A percentile compares a stretch with the other conserved stretches of the same genome.
Evolutionary conservation across 2,888 invertebrate genomes (phyloP).

Genomic region (Caenorhabditis sulstoni): DNA sequence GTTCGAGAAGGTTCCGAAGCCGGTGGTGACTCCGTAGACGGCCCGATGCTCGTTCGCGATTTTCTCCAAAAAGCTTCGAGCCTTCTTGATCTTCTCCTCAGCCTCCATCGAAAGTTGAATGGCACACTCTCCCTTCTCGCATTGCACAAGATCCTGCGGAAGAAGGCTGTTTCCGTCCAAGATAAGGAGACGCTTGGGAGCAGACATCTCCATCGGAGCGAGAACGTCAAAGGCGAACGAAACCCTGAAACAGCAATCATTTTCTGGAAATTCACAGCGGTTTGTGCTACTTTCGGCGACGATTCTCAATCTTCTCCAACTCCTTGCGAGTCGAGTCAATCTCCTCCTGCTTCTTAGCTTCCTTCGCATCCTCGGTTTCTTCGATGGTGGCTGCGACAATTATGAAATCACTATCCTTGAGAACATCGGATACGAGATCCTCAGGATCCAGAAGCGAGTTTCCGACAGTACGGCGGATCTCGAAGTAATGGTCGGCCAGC

Average conservation of each 20-base stretch:
- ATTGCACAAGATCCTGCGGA: slow-evolving; percentile 83
- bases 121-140: slow-evolving; percentile 84
- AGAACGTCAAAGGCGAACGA: slow-evolving; percentile 54
- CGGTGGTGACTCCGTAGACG: slow-evolving; percentile 85
- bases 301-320: slow-evolving; percentile 44
- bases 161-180: slow-evolving; percentile 83
- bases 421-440: slow-evolving; percentile 83
- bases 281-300: slow-evolving; percentile 36
- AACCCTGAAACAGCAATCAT: slow-evolving; percentile 8
- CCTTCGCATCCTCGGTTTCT: slow-evolving; percentile 67
- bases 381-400: slow-evolving; percentile 81
- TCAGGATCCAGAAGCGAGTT: slow-evolving; percentile 84
- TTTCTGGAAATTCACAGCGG: too few relatives aligned
- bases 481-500: slow-evolving; percentile 45
- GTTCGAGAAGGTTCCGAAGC: slow-evolving; percentile 86
- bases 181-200: slow-evolving; percentile 82
- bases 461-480: slow-evolving; percentile 84
- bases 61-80: slow-evolving; percentile 84
- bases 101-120: slow-evolving; percentile 84
- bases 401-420: slow-evolving; percentile 85
- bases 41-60: slow-evolving; percentile 84
- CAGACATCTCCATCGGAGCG: slow-evolving; percentile 33
- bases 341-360: slow-evolving; percentile 61
- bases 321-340: slow-evolving; percentile 49
- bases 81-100: slow-evolving; percentile 83